Percentiles rank a stretch among this genome's conserved stretches.
phyloP scores from a whole-genome alignment of 2,888 invertebrate genomes.

The Nymphalis urticae region DNA sequence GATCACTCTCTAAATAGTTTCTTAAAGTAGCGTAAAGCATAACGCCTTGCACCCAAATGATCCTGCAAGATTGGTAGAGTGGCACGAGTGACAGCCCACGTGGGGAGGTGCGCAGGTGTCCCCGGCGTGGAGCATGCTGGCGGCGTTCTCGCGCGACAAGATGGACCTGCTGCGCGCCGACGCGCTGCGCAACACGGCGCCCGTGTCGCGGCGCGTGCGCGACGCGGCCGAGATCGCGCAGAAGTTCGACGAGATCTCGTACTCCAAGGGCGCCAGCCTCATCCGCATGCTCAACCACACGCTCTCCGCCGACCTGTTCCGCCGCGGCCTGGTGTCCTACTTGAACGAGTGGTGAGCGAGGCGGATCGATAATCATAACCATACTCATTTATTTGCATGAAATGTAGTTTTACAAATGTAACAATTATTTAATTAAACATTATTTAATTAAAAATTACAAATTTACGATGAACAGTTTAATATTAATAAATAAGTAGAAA shows the following conservation, averaged over 20 bases:
- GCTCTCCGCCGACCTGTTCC: slow-evolving; percentile 75
- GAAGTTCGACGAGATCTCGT: slow-evolving; percentile 82
- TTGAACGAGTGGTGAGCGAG: slow-evolving; percentile 74
- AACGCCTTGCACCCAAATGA: too few species aligned
- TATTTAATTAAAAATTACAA: too few species aligned
- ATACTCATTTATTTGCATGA: too few species aligned
- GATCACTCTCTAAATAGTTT: too few species aligned
- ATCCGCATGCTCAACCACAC: slow-evolving; percentile 83
- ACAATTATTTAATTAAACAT: too few species aligned
- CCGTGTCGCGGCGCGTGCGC: slow-evolving; percentile 75
- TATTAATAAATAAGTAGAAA: too few species aligned
- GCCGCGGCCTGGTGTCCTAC: slow-evolving; percentile 76
- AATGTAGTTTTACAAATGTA: too few species aligned
- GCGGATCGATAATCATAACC: neutral
- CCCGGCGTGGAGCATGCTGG: slow-evolving; percentile 80
- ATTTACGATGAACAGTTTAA: too few species aligned
- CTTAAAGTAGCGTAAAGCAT: too few species aligned
- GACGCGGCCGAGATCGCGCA: slow-evolving; percentile 82
- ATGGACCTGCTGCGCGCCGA: slow-evolving; percentile 80
- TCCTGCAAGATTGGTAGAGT: too few species aligned
- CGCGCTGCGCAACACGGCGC: slow-evolving; percentile 78
- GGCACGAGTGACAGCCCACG: too few species aligned
- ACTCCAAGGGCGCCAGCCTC: slow-evolving; percentile 81
- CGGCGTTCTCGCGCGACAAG: slow-evolving; percentile 77
- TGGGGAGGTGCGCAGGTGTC: slow-evolving; percentile 65